Percentiles rank a stretch among this genome's conserved stretches.
phyloP scores from a whole-genome alignment of 2,113 vertebrate genomes.

The Pomatostomus ruficeps region DNA sequence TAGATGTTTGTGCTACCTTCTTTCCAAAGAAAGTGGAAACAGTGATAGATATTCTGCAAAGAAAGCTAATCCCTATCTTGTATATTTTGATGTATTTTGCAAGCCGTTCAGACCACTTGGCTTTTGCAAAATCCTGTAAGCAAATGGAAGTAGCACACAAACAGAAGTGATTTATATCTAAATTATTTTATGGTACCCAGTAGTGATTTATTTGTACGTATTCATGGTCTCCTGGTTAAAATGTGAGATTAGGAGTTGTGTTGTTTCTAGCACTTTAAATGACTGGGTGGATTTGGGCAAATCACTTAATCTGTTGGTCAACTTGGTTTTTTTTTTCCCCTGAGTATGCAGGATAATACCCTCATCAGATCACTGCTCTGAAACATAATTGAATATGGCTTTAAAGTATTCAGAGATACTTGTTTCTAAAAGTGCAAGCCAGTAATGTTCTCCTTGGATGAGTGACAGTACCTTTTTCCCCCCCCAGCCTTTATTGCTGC shows the following conservation, averaged over 20 bases:
- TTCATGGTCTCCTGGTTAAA: not conserved
- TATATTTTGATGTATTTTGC: conserved; percentile 14
- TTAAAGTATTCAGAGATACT: not conserved
- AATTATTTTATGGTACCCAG: not conserved
- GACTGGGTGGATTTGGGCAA: conserved; percentile 5
- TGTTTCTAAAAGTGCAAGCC: not conserved
- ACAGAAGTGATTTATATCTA: conserved; percentile 3
- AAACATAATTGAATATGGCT: not conserved
- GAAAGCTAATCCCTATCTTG: not conserved
- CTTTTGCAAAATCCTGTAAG: conserved; percentile 40
- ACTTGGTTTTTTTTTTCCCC: not conserved
- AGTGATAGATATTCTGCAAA: conserved; percentile 15
- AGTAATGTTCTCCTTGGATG: not conserved
- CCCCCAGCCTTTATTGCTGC: conserved; percentile 92
- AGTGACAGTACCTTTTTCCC: not conserved
- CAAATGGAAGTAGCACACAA: conserved; percentile 16
- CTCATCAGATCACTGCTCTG: not conserved
- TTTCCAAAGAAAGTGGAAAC: not conserved
- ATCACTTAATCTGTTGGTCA: conserved; percentile 36
- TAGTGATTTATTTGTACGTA: conserved; percentile 14
- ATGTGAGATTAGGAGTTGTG: conserved; percentile 1
- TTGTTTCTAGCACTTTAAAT: not conserved
- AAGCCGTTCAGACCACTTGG: not conserved
- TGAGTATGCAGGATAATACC: not conserved
- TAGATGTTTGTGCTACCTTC: not conserved